Evolutionary conservation across 1,140 invertebrate genomes (phyloP).

Genomic region (Cylas formicarius): DNA sequence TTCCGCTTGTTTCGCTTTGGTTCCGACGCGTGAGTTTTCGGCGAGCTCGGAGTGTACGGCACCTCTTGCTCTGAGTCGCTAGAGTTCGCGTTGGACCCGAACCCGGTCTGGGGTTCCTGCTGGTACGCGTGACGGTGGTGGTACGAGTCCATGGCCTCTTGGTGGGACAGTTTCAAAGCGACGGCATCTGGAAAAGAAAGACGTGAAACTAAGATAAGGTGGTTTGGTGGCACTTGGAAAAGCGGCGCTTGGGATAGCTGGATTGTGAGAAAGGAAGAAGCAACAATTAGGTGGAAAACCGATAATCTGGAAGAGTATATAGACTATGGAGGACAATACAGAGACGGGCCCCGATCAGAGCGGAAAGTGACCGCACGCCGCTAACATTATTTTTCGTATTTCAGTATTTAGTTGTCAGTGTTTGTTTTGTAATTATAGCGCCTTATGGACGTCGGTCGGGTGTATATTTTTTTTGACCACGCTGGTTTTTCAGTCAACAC

Average conservation of each 20-base stretch:
- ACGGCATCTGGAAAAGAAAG: constrained; percentile 35
- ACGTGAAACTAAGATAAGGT: background rate
- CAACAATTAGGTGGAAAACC: too few relatives aligned
- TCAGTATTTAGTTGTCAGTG: too few relatives aligned
- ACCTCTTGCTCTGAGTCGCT: constrained; percentile 37
- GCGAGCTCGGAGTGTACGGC: constrained; percentile 39
- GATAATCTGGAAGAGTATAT: too few relatives aligned
- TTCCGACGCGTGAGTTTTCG: constrained; percentile 37
- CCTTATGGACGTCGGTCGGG: constrained; percentile 1
- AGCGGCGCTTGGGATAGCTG: too few relatives aligned
- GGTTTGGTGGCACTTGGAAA: too few relatives aligned
- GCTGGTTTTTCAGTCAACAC: constrained; percentile 20
- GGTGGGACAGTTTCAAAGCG: constrained; percentile 19
- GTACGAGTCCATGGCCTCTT: constrained; percentile 18
- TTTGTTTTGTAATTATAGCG: constrained; percentile 17
- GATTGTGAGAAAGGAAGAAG: too few relatives aligned
- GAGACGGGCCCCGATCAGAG: too few relatives aligned
- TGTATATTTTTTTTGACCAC: too few relatives aligned
- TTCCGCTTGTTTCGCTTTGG: constrained; percentile 59
- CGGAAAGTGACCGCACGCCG: too few relatives aligned
- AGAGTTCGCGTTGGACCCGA: constrained; percentile 27
- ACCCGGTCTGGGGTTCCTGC: constrained; percentile 13
- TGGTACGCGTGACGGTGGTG: constrained; percentile 25
- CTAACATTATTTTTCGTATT: too few relatives aligned
- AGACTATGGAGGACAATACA: too few relatives aligned